Base-by-base conservation (phyloP, 2,113 vertebrate species). In the Nesogale talazaci region DNA sequence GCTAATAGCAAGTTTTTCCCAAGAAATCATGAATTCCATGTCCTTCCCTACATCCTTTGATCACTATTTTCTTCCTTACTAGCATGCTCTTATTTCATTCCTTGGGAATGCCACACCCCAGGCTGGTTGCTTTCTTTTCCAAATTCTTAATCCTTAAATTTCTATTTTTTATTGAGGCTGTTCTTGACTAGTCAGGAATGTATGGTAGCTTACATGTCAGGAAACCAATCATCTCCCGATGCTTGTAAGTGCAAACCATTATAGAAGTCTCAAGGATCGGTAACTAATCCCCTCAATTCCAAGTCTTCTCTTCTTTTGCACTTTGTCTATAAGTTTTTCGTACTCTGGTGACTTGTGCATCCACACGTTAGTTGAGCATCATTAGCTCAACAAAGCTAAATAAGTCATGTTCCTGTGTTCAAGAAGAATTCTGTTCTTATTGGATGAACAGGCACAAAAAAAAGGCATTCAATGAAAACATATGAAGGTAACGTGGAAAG, bases 121-220 rank as follows among this genome's bases (percentile, higher is more conserved):
- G 74, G 46, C 23, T 90, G 36, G 22, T 78, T 86, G n/a, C 25
- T 46, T 46, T 46, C 42, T 91, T 92, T 12, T 57, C 14, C 14
- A 76, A 16, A 79, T 42, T 89, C 29, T 16, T 29, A 36, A 75
- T 12, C 14, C 34, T 85, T 63, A 91, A 86, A 34, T 81, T 69
- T 88, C 23, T 31, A 27, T 78, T 92, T 81, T 67, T 89, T 89
- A 82, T 36, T 63, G 22, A 25, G 36, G 4, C 22, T 61, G 36
- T 83, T 89, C 81, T 92, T 89, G 29, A 65, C 29, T 86, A 81
- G 36, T 83, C 16, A 90, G 70, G 8, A 76, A 59, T n/a, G n/a
- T n/a, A n/a, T n/a, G n/a, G n/a, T n/a, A n/a, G n/a, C n/a, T n/a
- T n/a, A n/a, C n/a, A n/a, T n/a, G 36, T 83, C 16, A 90, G 70